These are phyloP conservation scores for Brachypteracias leptosomus DNA, from an alignment of 2,113 vertebrate species.

Conservation along the genomic window DNA sequence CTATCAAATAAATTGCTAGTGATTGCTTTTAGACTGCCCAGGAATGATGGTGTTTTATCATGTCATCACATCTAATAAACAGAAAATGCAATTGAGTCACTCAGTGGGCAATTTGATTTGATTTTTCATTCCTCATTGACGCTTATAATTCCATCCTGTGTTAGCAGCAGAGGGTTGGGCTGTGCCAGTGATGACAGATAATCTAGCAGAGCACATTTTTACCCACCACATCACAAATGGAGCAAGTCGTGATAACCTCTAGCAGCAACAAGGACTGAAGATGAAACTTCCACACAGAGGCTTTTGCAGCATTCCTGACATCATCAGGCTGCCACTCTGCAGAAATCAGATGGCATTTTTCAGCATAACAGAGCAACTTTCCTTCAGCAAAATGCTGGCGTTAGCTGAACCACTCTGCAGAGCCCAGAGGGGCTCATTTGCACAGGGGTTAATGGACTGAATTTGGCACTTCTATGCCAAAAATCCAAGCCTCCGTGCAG, in stretches of 20 bases:
- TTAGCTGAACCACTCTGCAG: neutral
- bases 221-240: neutral
- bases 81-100: slow-evolving; percentile 23
- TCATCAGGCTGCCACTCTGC: neutral
- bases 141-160: slow-evolving; percentile 1
- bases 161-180: neutral
- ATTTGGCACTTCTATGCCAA: neutral
- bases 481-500: neutral
- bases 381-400: neutral
- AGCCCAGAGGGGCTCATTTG: neutral
- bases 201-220: neutral
- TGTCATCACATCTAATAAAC: slow-evolving; percentile 36
- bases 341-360: neutral
- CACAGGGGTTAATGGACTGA: neutral
- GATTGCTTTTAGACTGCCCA: slow-evolving; percentile 15
- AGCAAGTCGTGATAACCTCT: slow-evolving; percentile 23
- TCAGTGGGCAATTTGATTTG: slow-evolving; percentile 14
- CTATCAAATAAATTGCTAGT: slow-evolving; percentile 5
- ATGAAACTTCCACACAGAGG: neutral
- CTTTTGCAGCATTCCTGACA: neutral
- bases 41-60: slow-evolving; percentile 19
- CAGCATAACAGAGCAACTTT: neutral
- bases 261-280: neutral
- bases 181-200: neutral
- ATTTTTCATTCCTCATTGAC: slow-evolving; percentile 39